phyloP scores from a whole-genome alignment of 2,797 vertebrate genomes.

The Merluccius polli region DNA sequence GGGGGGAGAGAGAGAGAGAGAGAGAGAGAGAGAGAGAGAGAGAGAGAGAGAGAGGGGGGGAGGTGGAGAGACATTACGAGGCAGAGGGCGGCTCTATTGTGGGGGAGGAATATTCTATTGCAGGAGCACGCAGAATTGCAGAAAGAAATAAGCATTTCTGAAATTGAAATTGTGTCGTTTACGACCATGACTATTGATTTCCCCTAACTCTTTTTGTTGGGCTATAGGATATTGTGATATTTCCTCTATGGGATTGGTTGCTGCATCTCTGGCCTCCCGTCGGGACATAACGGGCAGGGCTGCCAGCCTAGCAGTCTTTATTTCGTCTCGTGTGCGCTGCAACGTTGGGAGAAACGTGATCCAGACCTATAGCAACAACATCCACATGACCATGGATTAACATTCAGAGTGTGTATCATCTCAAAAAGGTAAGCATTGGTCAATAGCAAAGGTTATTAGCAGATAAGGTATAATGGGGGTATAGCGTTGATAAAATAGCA shows the following conservation, averaged over 20 bases:
- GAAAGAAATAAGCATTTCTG: slow-evolving; percentile 1
- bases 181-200: background rate
- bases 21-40: slow-evolving; percentile 1
- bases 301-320: slow-evolving; percentile 42
- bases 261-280: slow-evolving; percentile 52
- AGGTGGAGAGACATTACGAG: slow-evolving; percentile 51
- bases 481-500: background rate
- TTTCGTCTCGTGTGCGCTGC: slow-evolving; percentile 47
- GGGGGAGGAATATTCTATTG: slow-evolving; percentile 45
- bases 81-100: slow-evolving; percentile 52
- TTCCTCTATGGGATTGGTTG: slow-evolving; percentile 54
- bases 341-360: slow-evolving; percentile 53
- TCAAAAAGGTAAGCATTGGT: slow-evolving; percentile 21
- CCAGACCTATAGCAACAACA: slow-evolving; percentile 33
- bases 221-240: slow-evolving; percentile 13
- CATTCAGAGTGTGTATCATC: slow-evolving; percentile 13
- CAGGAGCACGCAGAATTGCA: slow-evolving; percentile 27
- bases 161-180: background rate
- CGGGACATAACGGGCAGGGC: slow-evolving; percentile 60
- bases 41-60: slow-evolving; percentile 13
- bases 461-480: background rate
- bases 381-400: slow-evolving; percentile 70
- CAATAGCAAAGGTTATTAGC: background rate
- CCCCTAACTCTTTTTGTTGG: background rate
- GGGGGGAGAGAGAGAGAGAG: background rate